phyloP scores from a whole-genome alignment of 2,888 invertebrate genomes.

The Dicranocentrus wangi region DNA sequence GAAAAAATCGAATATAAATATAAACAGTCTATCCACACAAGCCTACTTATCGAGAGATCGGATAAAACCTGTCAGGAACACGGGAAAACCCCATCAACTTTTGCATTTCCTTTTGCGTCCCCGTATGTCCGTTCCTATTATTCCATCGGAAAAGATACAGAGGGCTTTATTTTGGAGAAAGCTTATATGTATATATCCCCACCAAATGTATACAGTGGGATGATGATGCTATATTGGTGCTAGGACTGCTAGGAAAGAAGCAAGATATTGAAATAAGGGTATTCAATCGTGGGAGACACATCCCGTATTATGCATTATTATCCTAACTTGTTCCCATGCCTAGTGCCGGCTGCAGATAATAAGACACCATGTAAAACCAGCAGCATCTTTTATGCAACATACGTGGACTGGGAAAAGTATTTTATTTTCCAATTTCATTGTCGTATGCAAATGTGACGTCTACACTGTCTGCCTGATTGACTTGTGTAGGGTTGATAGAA shows the following conservation, averaged over 20 bases:
- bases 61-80: conserved; percentile 38
- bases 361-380: too few relatives aligned
- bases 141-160: conserved; percentile 4
- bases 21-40: conserved; percentile 35
- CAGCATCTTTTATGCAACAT: too few relatives aligned
- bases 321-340: too few relatives aligned
- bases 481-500: too few relatives aligned
- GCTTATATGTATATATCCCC: background rate
- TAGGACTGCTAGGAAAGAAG: background rate
- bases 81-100: conserved; percentile 34
- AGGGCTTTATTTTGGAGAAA: conserved; percentile 10
- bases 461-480: too few relatives aligned
- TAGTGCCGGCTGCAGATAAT: too few relatives aligned
- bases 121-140: conserved; percentile 2
- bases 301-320: conserved; percentile 4
- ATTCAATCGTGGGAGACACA: background rate
- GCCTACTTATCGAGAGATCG: background rate
- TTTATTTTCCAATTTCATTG: too few relatives aligned
- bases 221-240: background rate
- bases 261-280: background rate
- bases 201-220: background rate
- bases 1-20: conserved; percentile 42
- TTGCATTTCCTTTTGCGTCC: conserved; percentile 36
- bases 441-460: too few relatives aligned
- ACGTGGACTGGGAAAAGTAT: too few relatives aligned